These are phyloP conservation scores for Petrocephalus sullivani DNA, from an alignment of 2,797 vertebrate species.

Conservation along the genomic window DNA sequence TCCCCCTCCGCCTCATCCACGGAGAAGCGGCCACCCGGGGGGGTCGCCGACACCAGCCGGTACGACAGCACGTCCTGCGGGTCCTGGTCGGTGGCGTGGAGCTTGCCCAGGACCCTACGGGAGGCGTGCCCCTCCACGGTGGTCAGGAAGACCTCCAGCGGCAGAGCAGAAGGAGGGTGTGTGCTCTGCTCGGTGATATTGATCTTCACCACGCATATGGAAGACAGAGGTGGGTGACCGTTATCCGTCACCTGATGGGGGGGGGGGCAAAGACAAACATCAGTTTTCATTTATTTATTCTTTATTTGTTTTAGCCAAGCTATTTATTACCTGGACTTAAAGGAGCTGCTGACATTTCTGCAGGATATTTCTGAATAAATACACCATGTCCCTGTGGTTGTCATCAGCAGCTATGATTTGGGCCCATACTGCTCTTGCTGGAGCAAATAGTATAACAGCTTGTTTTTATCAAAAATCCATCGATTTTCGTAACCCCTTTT, in stretches of 20 bases:
- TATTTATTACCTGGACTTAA: neutral
- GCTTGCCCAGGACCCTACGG: slow-evolving; percentile 77
- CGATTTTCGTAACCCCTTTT: neutral
- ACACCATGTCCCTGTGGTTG: neutral
- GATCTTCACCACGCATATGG: slow-evolving; percentile 78
- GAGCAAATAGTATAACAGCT: neutral
- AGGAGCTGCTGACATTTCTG: neutral
- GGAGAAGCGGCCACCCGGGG: slow-evolving; percentile 60
- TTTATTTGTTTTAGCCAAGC: neutral
- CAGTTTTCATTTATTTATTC: neutral
- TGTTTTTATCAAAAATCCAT: neutral
- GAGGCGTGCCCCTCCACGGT: slow-evolving; percentile 64
- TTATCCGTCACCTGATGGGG: slow-evolving; percentile 79
- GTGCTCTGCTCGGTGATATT: slow-evolving; percentile 82
- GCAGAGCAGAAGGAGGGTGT: slow-evolving; percentile 76
- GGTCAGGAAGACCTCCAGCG: slow-evolving; percentile 88
- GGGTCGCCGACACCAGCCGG: slow-evolving; percentile 59
- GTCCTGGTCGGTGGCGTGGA: slow-evolving; percentile 89
- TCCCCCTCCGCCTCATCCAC: slow-evolving; percentile 75
- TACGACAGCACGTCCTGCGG: slow-evolving; percentile 77
- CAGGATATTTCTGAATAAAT: neutral
- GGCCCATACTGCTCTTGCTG: neutral
- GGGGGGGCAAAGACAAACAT: neutral
- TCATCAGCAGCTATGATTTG: neutral
- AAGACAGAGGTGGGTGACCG: slow-evolving; percentile 82